phyloP scores from a whole-genome alignment of 2,888 invertebrate genomes.

The Agonopterix alstromeriana region DNA sequence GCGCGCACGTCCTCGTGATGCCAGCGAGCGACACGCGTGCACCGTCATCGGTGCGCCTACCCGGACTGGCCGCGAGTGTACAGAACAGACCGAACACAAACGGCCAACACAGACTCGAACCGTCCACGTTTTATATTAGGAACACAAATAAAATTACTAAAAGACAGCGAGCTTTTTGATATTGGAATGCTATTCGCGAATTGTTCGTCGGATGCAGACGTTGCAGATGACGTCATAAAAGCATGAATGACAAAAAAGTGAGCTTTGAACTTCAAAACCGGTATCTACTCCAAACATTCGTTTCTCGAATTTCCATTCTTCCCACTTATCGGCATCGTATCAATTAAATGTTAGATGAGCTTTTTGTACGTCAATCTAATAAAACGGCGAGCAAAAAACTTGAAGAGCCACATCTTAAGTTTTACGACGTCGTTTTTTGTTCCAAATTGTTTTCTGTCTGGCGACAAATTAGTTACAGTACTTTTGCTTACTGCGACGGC shows the following conservation, averaged over 20 bases:
- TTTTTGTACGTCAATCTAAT: conserved; percentile 13
- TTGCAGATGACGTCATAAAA: conserved; percentile 24
- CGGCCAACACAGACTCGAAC: conserved; percentile 17
- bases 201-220: conserved; percentile 21
- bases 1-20: conserved; percentile 35
- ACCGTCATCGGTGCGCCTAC: conserved; percentile 61
- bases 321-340: background rate
- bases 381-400: conserved; percentile 17
- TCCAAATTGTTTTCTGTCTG: background rate
- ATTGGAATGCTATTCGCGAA: conserved; percentile 38
- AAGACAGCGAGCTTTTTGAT: conserved; percentile 37
- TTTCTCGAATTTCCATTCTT: too few relatives aligned
- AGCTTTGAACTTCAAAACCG: background rate
- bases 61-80: conserved; percentile 39
- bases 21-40: conserved; percentile 49
- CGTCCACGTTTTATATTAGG: conserved; percentile 49
- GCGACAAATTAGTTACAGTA: background rate
- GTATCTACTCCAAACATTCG: too few relatives aligned
- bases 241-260: background rate
- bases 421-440: background rate
- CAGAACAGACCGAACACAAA: background rate
- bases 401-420: conserved; percentile 4
- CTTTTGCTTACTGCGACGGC: background rate
- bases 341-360: conserved; percentile 8
- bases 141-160: conserved; percentile 49